Evolutionary conservation across 1,140 invertebrate genomes (phyloP).

Genomic region (Lethrus apterus): DNA sequence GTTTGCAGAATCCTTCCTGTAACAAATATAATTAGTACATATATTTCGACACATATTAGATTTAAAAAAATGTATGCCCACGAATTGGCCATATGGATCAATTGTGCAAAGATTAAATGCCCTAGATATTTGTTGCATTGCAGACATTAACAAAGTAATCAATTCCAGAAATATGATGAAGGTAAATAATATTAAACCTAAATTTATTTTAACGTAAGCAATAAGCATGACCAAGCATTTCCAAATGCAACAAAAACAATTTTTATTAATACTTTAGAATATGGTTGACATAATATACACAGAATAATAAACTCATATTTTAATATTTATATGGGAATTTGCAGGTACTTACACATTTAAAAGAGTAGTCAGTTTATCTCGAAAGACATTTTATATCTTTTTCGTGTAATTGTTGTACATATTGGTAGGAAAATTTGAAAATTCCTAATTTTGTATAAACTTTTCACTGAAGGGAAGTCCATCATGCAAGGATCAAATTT

Average conservation of each 20-base stretch:
- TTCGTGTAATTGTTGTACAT: conserved; percentile 21
- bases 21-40: too few relatives aligned
- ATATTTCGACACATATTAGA: too few relatives aligned
- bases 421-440: conserved; percentile 26
- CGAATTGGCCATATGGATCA: conserved; percentile 15
- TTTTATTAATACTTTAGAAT: too few relatives aligned
- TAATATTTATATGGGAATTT: conserved; percentile 3
- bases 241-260: background rate
- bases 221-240: background rate
- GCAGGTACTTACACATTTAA: background rate
- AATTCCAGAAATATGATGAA: conserved; percentile 5
- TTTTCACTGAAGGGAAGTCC: conserved; percentile 64
- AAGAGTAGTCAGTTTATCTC: conserved; percentile 25
- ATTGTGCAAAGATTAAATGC: conserved; percentile 15
- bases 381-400: conserved; percentile 31
- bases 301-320: conserved; percentile 3
- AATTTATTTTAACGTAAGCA: background rate
- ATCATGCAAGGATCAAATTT: conserved; percentile 74
- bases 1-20: too few relatives aligned
- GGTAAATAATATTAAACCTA: background rate
- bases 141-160: too few relatives aligned
- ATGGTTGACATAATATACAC: background rate
- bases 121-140: conserved; percentile 7
- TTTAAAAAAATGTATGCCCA: conserved; percentile 3
- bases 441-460: conserved; percentile 28